Evolutionary conservation across 2,113 vertebrate genomes (phyloP).

Genomic region (Origma solitaria): DNA sequence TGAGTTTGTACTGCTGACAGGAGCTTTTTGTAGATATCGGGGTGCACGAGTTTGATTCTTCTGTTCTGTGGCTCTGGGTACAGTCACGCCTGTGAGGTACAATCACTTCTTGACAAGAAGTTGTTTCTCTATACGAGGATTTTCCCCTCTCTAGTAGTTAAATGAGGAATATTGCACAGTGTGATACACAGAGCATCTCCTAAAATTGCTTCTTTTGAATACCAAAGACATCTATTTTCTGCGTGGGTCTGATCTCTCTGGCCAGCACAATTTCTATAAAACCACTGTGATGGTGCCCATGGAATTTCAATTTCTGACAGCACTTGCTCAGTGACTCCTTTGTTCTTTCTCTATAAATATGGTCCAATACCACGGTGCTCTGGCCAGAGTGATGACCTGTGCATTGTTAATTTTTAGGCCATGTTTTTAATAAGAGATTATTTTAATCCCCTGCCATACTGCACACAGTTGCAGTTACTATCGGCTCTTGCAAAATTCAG

Average conservation of each 20-base stretch:
- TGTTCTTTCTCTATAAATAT: background rate
- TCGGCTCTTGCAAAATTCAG: background rate
- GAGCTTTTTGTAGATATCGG: background rate
- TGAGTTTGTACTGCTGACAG: background rate
- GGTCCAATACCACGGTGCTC: rapidly evolving
- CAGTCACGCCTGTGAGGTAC: background rate
- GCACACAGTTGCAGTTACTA: background rate
- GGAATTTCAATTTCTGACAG: background rate
- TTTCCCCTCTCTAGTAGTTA: background rate
- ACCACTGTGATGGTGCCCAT: background rate
- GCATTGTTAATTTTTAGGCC: background rate
- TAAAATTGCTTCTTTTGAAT: background rate
- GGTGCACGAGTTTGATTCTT: background rate
- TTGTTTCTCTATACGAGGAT: background rate
- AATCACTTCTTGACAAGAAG: background rate
- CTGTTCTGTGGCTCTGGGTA: background rate
- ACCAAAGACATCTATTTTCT: background rate
- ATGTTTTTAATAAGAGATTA: background rate
- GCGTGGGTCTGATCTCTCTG: background rate
- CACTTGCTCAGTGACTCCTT: background rate
- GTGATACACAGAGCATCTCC: background rate
- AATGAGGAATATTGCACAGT: background rate
- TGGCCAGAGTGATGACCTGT: background rate
- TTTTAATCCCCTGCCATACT: background rate
- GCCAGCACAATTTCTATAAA: background rate